phyloP scores from a whole-genome alignment of 2,113 vertebrate genomes.

The Myodes glareolus region DNA sequence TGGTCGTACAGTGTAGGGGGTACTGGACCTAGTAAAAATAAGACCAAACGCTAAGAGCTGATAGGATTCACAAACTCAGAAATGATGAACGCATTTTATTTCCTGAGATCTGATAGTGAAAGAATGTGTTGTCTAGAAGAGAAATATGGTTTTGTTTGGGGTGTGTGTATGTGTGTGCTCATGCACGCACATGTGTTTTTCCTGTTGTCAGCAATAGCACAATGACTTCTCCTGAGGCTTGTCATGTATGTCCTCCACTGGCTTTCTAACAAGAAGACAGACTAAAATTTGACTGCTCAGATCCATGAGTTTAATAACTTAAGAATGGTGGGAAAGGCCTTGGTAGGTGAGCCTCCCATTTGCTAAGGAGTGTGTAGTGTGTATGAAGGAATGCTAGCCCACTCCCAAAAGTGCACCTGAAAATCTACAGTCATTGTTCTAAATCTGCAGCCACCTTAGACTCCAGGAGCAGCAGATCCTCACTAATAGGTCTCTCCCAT shows the following conservation, averaged over 20 bases:
- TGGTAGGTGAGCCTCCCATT: background rate
- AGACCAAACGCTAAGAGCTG: background rate
- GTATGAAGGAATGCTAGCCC: background rate
- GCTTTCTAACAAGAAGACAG: background rate
- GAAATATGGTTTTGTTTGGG: fast-evolving
- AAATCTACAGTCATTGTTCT: background rate
- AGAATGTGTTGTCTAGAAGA: background rate
- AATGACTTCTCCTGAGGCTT: background rate
- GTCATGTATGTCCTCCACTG: background rate
- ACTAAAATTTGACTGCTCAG: background rate
- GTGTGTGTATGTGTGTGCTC: background rate
- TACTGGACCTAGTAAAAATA: background rate
- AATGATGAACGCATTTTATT: background rate
- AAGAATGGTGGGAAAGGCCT: background rate
- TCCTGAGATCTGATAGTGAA: background rate
- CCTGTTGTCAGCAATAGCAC: background rate
- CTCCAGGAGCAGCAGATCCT: background rate
- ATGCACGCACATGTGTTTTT: background rate
- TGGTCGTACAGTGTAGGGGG: background rate
- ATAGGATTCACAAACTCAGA: background rate
- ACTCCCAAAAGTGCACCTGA: background rate
- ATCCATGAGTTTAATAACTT: background rate
- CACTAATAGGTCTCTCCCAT: background rate
- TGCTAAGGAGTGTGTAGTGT: background rate
- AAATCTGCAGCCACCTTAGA: background rate